Evolutionary conservation across 2,113 vertebrate genomes (phyloP).

Genomic region (Lota lota): DNA sequence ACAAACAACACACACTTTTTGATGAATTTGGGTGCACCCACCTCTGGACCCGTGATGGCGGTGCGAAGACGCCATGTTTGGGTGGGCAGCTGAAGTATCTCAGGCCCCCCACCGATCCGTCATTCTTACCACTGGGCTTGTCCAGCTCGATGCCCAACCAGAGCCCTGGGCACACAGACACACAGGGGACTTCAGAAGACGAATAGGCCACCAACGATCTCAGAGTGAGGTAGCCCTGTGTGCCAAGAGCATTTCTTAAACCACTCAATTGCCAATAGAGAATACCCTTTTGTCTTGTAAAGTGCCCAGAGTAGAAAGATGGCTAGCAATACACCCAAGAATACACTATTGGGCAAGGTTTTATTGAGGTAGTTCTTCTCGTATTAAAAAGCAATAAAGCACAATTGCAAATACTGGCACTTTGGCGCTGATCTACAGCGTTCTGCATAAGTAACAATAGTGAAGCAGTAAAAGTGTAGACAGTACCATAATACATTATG

Average conservation of each 20-base stretch:
- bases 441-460: too few relatives aligned
- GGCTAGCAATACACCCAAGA: background rate
- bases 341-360: background rate
- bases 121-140: slow-evolving; percentile 92
- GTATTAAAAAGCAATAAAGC: background rate
- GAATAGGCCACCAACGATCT: background rate
- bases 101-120: slow-evolving; percentile 88
- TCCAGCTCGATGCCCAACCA: slow-evolving; percentile 96
- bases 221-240: background rate
- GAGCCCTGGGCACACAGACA: slow-evolving; percentile 70
- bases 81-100: slow-evolving; percentile 90
- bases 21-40: slow-evolving; percentile 54
- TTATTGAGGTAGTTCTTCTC: background rate
- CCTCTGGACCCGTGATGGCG: slow-evolving; percentile 91
- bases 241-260: background rate
- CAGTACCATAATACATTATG: too few relatives aligned
- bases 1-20: too few relatives aligned
- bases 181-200: background rate
- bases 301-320: background rate
- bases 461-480: too few relatives aligned
- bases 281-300: background rate
- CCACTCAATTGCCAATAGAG: background rate
- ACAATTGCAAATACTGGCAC: background rate
- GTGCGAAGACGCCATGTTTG: slow-evolving; percentile 92
- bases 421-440: too few relatives aligned